A percentile compares a stretch with the other conserved stretches of the same genome.
Evolutionary conservation across 2,113 vertebrate species (phyloP).

Genomic region (Bostrychus sinensis): DNA sequence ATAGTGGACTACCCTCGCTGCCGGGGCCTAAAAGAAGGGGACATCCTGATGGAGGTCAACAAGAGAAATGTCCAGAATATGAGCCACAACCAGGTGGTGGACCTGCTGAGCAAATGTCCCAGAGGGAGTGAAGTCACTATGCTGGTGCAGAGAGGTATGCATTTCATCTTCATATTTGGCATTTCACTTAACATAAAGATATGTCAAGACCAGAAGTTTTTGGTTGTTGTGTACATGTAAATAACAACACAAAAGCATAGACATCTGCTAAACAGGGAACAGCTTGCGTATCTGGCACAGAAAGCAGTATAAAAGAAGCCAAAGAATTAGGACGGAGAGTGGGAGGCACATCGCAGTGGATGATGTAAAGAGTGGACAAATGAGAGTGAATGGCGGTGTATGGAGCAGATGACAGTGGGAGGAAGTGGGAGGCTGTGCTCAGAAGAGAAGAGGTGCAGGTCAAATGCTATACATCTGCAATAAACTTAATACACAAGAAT

Average conservation of each 20-base stretch:
- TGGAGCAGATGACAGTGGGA: slow-evolving; percentile 51
- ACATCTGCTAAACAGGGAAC: slow-evolving; percentile 24
- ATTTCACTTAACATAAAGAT: not conserved
- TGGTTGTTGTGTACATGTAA: not conserved
- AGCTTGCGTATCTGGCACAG: slow-evolving; percentile 31
- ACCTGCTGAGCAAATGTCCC: slow-evolving; percentile 96
- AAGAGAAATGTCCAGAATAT: slow-evolving; percentile 97
- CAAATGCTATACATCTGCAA: not conserved
- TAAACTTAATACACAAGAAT: not conserved
- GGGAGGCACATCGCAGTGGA: slow-evolving; percentile 28
- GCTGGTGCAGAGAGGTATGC: slow-evolving; percentile 95
- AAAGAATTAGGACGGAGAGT: slow-evolving; percentile 33
- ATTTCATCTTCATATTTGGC: not conserved
- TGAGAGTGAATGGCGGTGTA: slow-evolving; percentile 34
- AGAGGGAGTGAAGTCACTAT: slow-evolving; percentile 95
- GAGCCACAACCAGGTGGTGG: slow-evolving; percentile 97
- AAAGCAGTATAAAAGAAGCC: slow-evolving; percentile 29
- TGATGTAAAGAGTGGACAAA: slow-evolving; percentile 76
- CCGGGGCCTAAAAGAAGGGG: slow-evolving; percentile 92
- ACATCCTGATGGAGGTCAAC: slow-evolving; percentile 96
- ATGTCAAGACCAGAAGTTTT: slow-evolving; percentile 19
- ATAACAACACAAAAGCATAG: slow-evolving; percentile 32
- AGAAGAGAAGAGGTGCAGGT: too few species aligned
- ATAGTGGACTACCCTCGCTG: slow-evolving; percentile 97
- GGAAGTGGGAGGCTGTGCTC: not conserved